Conservation (phyloP, 2,113 vertebrate genomes). For the Symphodus melops region DNA sequence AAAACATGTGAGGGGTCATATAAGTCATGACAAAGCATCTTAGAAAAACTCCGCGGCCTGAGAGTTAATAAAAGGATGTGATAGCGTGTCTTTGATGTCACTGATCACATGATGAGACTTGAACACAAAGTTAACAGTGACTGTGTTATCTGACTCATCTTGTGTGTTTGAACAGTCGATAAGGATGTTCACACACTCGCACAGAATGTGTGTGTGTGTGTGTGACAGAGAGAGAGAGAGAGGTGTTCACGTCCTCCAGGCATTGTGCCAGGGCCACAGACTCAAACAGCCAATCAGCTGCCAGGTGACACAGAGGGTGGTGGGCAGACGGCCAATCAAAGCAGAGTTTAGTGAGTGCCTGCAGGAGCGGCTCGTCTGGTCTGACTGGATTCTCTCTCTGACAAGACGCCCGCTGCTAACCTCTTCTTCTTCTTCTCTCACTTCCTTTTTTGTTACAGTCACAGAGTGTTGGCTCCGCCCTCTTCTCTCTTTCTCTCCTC, state of each 20-base stretch:
- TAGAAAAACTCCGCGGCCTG: neutral
- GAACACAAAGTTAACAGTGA: constrained; percentile 47
- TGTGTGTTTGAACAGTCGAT: constrained; percentile 40
- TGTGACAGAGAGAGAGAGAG: neutral
- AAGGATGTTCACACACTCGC: constrained; percentile 45
- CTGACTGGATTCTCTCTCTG: constrained; percentile 64
- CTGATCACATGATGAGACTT: constrained; percentile 35
- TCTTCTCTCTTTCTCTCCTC: neutral
- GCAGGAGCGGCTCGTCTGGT: constrained; percentile 69
- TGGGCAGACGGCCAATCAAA: constrained; percentile 48
- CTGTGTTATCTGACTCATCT: constrained; percentile 46
- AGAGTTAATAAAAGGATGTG: neutral
- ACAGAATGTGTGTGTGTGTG: too few species aligned
- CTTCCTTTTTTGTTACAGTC: constrained; percentile 29
- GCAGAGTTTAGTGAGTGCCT: constrained; percentile 24
- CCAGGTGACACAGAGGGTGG: neutral
- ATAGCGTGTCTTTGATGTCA: neutral
- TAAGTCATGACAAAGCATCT: neutral
- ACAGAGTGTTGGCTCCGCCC: neutral
- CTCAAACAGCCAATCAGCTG: constrained; percentile 48
- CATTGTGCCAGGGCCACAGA: constrained; percentile 17
- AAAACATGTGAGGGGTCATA: neutral
- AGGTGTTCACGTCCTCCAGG: constrained; percentile 56
- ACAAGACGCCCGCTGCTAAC: constrained; percentile 17
- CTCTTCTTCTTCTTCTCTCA: constrained; percentile 26